These are phyloP conservation scores for Dicranocentrus wangi DNA, from an alignment of 2,888 invertebrate genomes.

Conservation along the genomic window DNA sequence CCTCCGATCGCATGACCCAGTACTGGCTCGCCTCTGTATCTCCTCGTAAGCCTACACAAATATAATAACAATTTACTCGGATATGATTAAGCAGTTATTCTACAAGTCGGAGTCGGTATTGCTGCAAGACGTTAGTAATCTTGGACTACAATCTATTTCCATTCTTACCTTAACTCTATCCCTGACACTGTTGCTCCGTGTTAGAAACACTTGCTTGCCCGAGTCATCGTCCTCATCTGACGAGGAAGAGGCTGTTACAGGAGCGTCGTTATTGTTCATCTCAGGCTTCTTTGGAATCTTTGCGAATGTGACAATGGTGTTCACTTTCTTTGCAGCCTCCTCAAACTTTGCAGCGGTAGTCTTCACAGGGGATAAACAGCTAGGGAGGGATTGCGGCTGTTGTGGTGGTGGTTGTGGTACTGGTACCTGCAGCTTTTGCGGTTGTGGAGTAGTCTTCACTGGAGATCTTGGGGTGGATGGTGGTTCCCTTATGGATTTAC, in stretches of 20 bases:
- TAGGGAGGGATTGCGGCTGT: background rate
- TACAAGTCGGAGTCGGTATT: background rate
- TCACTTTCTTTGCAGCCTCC: conserved; percentile 39
- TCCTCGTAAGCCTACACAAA: conserved; percentile 51
- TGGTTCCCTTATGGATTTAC: background rate
- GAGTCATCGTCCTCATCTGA: conserved; percentile 39
- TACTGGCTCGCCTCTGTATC: conserved; percentile 47
- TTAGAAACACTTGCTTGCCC: background rate
- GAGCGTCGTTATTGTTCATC: conserved; percentile 52
- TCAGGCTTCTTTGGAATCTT: conserved; percentile 32
- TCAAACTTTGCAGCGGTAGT: conserved; percentile 46
- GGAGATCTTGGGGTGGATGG: background rate
- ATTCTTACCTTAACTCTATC: conserved; percentile 53
- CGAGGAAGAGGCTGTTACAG: conserved; percentile 49
- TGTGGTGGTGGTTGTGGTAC: background rate
- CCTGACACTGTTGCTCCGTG: conserved; percentile 52
- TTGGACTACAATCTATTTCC: conserved; percentile 5
- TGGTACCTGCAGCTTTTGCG: background rate
- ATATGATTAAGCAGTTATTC: background rate
- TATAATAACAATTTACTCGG: background rate
- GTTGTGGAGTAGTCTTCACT: background rate
- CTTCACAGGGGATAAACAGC: conserved; percentile 42
- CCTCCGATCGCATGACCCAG: conserved; percentile 43
- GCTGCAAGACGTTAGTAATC: background rate
- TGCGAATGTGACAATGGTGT: conserved; percentile 32